phyloP scores from a whole-genome alignment of 1,140 invertebrate genomes.

The Saccostrea echinata region DNA sequence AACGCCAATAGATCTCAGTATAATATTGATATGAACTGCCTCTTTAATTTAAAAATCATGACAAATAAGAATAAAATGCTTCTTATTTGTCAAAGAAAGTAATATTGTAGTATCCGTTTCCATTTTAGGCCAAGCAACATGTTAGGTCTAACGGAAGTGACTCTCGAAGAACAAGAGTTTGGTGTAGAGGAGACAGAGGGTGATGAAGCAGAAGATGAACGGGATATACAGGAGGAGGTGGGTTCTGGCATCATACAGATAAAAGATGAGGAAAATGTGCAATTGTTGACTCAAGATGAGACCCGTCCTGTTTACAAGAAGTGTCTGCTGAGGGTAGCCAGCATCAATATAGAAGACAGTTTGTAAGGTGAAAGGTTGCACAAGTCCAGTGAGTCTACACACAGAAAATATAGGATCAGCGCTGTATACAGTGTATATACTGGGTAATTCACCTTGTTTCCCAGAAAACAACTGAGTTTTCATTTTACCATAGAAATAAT shows the following conservation, averaged over 20 bases:
- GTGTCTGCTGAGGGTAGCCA: not conserved
- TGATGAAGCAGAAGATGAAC: constrained; percentile 2
- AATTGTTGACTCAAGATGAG: not conserved
- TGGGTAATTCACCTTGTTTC: constrained; percentile 20
- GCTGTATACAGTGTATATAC: not conserved
- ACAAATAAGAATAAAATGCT: too few species aligned
- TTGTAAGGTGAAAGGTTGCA: not conserved
- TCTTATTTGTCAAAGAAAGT: too few species aligned
- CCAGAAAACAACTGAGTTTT: not conserved
- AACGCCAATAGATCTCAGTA: not conserved
- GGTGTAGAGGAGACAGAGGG: constrained; percentile 11
- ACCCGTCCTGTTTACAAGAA: not conserved
- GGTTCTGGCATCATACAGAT: not conserved
- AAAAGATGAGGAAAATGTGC: not conserved
- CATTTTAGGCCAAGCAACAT: not conserved
- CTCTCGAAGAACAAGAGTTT: not conserved
- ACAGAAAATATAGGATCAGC: constrained; percentile 34
- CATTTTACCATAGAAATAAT: too few species aligned
- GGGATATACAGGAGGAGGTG: not conserved
- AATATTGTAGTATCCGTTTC: not conserved
- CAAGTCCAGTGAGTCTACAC: too few species aligned
- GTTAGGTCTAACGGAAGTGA: not conserved
- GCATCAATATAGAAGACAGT: not conserved
- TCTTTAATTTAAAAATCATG: not conserved
- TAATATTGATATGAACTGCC: not conserved